Percentiles rank a stretch among this genome's conserved stretches.
Evolutionary conservation across 2,113 vertebrate genomes (phyloP).

Genomic region (Boulengeromyrus knoepffleri): DNA sequence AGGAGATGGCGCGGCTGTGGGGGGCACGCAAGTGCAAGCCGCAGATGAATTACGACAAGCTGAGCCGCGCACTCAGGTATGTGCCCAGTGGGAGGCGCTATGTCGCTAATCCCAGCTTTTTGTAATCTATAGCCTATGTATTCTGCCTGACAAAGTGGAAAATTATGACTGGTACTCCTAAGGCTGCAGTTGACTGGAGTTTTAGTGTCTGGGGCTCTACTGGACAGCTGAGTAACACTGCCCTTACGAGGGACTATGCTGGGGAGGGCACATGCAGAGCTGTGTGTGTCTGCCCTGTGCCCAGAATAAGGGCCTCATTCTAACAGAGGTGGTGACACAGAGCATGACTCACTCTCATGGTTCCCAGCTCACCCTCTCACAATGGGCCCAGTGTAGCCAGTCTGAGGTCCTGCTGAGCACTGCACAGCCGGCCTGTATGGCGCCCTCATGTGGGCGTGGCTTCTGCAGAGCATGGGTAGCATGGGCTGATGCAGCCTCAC

Average conservation of each 20-base stretch:
- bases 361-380: not conserved
- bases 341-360: slow-evolving; percentile 7
- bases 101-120: not conserved
- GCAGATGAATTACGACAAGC: slow-evolving; percentile 90
- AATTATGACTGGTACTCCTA: not conserved
- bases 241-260: not conserved
- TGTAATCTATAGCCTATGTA: not conserved
- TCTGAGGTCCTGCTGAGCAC: not conserved
- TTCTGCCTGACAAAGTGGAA: not conserved
- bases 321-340: not conserved
- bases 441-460: not conserved
- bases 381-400: slow-evolving; percentile 9
- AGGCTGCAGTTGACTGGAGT: not conserved
- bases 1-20: slow-evolving; percentile 81
- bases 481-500: not conserved
- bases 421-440: not conserved
- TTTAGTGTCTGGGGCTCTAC: not conserved
- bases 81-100: not conserved
- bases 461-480: not conserved
- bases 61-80: slow-evolving; percentile 72
- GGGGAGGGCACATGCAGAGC: not conserved
- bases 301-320: slow-evolving; percentile 3
- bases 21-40: slow-evolving; percentile 84
- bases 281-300: not conserved
- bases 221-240: not conserved